Base-by-base conservation (phyloP, 2,888 invertebrate species). In the Clitarchus hookeri region DNA sequence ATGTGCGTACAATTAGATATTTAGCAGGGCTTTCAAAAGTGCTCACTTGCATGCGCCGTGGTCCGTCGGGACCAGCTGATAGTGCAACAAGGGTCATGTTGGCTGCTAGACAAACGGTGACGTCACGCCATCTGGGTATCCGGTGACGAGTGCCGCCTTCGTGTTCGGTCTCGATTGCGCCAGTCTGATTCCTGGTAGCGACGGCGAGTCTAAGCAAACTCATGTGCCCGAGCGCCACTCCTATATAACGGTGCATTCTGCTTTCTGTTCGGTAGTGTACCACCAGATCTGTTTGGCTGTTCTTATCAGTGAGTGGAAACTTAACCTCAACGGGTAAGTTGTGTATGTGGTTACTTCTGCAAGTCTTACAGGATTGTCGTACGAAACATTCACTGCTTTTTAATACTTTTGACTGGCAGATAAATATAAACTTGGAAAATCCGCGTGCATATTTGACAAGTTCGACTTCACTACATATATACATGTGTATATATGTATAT, bases 121-220 rank as follows among this genome's bases (percentile, higher is more conserved):
- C 65, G 65, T 65, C 65, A 65, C 65, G 65, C n/a, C 65, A 65
- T 65, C 65, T 65, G 65, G 65, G 65, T 65, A 65, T 65, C 65
- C 23, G 65, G 23, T 65, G 65, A n/a, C 65, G 65, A 65, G 65
- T 4, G 65, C 8, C 2, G 12, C 48, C 16, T 6, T 65, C 16
- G 23, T 23, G 65, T 65, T 65, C 65, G 0, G 65, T 65, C 65
- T 65, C 8, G 23, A 65, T 65, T 65, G 65, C 65, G 6, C 19
- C 65, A 6, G 65, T n/a, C 65, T 36, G 36, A 65, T 65, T 65
- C 65, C 65, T 65, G 65, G 65, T 65, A 65, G 23, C 48, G 3
- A 13, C 48, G 16, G 1, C 16, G 12, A 8, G 8, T 65, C 11
- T 65, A 65, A 65, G n/a, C 65, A 12, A 65, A 65, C 65, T 11